Evolutionary conservation across 1,140 invertebrate genomes (phyloP).

Genomic region (Manduca sexta): DNA sequence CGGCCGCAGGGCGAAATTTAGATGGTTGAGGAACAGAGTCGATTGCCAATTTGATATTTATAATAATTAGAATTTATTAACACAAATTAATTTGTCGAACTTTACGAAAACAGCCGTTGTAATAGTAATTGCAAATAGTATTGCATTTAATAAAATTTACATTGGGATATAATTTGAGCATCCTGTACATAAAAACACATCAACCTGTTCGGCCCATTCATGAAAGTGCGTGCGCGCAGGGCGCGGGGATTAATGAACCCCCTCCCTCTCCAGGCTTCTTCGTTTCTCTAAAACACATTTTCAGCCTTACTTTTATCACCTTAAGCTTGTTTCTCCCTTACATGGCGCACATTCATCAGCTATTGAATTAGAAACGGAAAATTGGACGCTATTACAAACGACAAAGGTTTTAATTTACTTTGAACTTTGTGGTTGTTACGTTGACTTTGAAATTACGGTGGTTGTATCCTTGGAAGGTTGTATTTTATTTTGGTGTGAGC

Average conservation of each 20-base stretch:
- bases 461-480: slow-evolving; percentile 71
- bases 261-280: slow-evolving; percentile 45
- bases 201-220: slow-evolving; percentile 72
- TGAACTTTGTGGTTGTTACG: slow-evolving; percentile 20
- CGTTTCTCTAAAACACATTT: slow-evolving; percentile 39
- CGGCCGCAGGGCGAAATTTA: no score
- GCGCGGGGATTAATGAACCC: slow-evolving; percentile 71
- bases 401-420: slow-evolving; percentile 18
- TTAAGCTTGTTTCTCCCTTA: neutral
- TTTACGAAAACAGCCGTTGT: no score
- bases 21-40: no score
- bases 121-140: no score
- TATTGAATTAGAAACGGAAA: no score
- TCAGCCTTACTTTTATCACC: neutral
- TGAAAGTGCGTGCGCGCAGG: slow-evolving; percentile 72
- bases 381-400: no score
- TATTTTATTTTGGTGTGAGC: slow-evolving; percentile 56
- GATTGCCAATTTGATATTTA: no score
- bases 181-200: slow-evolving; percentile 54
- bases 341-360: no score
- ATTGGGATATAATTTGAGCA: slow-evolving; percentile 11
- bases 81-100: no score
- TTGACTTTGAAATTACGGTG: slow-evolving; percentile 61
- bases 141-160: no score
- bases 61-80: no score